Evolutionary conservation across 2,888 invertebrate genomes (phyloP), one percentile per base, ranked within the genome.

Genomic region (Diploptera punctata): DNA sequence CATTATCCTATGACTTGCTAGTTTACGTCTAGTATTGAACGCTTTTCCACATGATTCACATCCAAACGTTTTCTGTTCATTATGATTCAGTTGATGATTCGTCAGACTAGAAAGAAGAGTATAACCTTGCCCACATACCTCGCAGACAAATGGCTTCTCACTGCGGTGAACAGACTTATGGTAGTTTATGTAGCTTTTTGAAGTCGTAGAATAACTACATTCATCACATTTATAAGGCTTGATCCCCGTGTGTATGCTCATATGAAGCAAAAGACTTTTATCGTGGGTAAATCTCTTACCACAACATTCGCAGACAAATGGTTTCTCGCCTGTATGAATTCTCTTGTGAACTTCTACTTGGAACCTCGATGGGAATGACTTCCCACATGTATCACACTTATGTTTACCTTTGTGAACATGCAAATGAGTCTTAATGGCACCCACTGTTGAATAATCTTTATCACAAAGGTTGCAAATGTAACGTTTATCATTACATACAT

Each of bases 361-460:
- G 18, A 65, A 65, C 4, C 16, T 43, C 24, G 47, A 65, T 1
- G 65, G 65, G 18, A 65, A 65, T 16, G 44, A 65, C 26, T 65
- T 65, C 24, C 44, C 65, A 65, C 65, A 65, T 21, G 65, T 38
- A 1, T 1, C 16, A 26, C 65, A 65, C 7, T 44, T 24, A 16
- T 65, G 65, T n/a, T 65, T 65, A 2, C 65, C 65, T 26, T 44
- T 65, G 65, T 65, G 65, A 21, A 65, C 44, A 16, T 65, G 65
- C 5, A 65, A 18, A 9, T 65, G 65, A 3, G 65, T 65, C 24
- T 44, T 65, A 43, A 65, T 44, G 26, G 65, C 65, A 16, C 65
- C 65, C 44, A 44, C 43, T 24, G 65, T 44, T 13, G 65, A 65
- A 26, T 65, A 65, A 43, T 65, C 65, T n/a, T 65, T 65, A 3